These are phyloP conservation scores for Trinorchestia longiramus DNA, from an alignment of 1,140 invertebrate genomes.

Conservation along the genomic window DNA sequence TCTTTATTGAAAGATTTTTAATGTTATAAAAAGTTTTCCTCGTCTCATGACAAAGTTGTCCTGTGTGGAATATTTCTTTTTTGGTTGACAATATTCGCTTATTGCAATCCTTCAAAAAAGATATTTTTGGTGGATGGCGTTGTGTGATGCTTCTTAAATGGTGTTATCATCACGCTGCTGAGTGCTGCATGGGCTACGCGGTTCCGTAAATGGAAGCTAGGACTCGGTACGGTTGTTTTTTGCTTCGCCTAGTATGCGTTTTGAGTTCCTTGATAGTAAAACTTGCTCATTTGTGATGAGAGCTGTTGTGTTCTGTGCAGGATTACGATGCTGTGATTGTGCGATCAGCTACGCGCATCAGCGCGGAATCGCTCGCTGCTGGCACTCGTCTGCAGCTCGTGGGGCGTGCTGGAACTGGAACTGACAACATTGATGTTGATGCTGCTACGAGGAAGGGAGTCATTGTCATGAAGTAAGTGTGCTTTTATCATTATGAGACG, in stretches of 20 bases:
- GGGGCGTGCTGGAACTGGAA: constrained; percentile 95
- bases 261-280: background rate
- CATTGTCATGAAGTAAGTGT: constrained; percentile 92
- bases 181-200: constrained; percentile 5
- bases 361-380: constrained; percentile 87
- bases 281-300: background rate
- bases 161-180: too few species aligned
- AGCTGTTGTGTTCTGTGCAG: constrained; percentile 72
- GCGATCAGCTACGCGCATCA: constrained; percentile 95
- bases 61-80: too few species aligned
- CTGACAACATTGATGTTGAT: constrained; percentile 95
- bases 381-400: constrained; percentile 83
- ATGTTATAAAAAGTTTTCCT: too few species aligned
- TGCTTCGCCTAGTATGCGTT: background rate
- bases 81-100: too few species aligned
- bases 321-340: constrained; percentile 94
- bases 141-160: too few species aligned
- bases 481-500: too few species aligned
- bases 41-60: too few species aligned
- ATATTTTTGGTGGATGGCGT: too few species aligned
- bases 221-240: background rate
- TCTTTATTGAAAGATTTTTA: too few species aligned
- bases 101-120: too few species aligned
- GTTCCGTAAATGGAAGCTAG: background rate
- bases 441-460: constrained; percentile 88